A percentile compares a stretch with the other conserved stretches of the same genome.
Evolutionary conservation across 2,113 vertebrate genomes (phyloP).

Genomic region (Trogon melanurus): DNA sequence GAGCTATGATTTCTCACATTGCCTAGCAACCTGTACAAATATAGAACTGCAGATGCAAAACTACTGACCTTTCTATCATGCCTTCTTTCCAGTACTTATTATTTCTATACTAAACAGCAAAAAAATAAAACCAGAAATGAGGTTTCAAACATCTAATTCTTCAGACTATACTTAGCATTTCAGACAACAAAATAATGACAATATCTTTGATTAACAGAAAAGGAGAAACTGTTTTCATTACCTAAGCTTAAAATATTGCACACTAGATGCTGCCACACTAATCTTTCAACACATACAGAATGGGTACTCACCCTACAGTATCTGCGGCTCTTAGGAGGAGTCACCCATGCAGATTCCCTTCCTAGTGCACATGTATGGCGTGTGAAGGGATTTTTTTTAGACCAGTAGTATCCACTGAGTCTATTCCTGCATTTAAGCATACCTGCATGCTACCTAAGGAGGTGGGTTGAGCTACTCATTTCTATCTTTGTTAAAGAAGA

Average conservation of each 20-base stretch:
- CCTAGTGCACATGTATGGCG: accelerated
- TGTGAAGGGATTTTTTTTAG: background rate
- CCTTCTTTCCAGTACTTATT: conserved; percentile 32
- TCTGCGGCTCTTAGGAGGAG: background rate
- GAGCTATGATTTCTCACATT: conserved; percentile 68
- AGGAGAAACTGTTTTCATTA: background rate
- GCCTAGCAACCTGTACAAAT: conserved; percentile 77
- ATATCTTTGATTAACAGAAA: background rate
- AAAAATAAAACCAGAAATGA: background rate
- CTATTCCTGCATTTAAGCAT: background rate
- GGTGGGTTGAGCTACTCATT: background rate
- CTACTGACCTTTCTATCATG: conserved; percentile 70
- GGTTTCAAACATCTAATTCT: background rate
- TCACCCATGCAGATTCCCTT: background rate
- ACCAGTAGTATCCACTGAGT: background rate
- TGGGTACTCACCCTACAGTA: background rate
- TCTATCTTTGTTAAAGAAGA: background rate
- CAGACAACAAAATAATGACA: background rate
- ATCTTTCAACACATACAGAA: background rate
- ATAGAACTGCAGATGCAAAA: conserved; percentile 74
- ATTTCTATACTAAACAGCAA: background rate
- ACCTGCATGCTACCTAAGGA: background rate
- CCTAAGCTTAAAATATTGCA: background rate
- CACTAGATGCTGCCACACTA: background rate
- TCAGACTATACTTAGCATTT: background rate